Base-by-base conservation (phyloP, 1,140 invertebrate species). In the Ostrea denselamellosa region DNA sequence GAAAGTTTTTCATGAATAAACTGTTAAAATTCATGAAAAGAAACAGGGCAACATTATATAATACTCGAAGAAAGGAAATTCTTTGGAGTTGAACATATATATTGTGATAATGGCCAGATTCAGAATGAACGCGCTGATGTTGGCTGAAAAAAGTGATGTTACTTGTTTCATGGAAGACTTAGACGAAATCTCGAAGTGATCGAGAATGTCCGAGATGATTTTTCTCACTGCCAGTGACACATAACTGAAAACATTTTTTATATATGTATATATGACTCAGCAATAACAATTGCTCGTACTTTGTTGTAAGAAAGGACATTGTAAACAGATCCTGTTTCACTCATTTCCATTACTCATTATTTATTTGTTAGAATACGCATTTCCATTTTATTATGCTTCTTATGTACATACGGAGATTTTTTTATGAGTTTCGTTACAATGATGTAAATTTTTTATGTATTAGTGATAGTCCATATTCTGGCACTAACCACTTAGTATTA, bases 131-230 rank as follows among this genome's bases (percentile, higher is more conserved):
- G 19, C 56, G 56, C 17, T 17, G 17, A 62, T 17, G 56, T 3
- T 34, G 28, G 12, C n/a, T 62, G 56, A 62, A 62, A 62, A 19
- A 17, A 17, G 12, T 62, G 7, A 7, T 62, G 14, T n/a, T n/a
- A 58, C 56, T 62, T 62, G 17, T 62, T 12, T 71, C 68, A 12
- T 71, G 22, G 28, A 71, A 71, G 22, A 28, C 22, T 71, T 25
- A 71, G 68, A 71, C 68, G 68, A 71, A 71, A 71, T 71, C 68
- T 71, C 68, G 68, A 71, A 71, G 22, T 25, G 28, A 25, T 71
- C 68, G 68, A 71, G 68, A 28, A 71, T 28, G 68, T 71, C 68
- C 68, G 68, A 71, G 68, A 34, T 71, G 68, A 71, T 28, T 34
- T 28, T 68, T 71, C 25, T 25, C 68, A 71, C 68, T 71, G 68